Evolutionary conservation across 2,113 vertebrate species (phyloP), one percentile per base, ranked within the genome.

Genomic region (Morone chrysops): DNA sequence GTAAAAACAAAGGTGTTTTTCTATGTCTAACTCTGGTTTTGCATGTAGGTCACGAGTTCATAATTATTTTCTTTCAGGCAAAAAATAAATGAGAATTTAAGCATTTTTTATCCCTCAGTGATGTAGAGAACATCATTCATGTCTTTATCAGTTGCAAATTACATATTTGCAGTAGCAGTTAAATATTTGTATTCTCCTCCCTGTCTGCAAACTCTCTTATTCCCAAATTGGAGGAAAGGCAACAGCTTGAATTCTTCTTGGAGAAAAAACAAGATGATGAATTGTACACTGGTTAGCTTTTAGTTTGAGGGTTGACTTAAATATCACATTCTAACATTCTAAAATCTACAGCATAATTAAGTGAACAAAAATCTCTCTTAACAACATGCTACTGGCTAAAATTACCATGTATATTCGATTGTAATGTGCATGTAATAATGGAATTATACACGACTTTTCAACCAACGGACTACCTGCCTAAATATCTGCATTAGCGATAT

Each of bases 161-260:
- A 71, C 43, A 60, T 51, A 31, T 31, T 31, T 31, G 31, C 31
- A 31, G 31, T 31, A 31, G 31, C 31, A 31, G 31, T 31, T 31
- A 59, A 53, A 67, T 57, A 45, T 78, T 66, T 57, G 41, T 14
- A 77, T 65, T 50, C 25, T 25, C 59, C 50, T 47, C 53, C 17
- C 31, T 4, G 8, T 40, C 18, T n/a, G 17, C 36, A 38, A 70
- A 41, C 13, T 56, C 18, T 53, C 18, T 78, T 61, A 12, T 84
- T 73, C 73, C 13, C 8, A 60, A 14, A 16, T 9, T 22, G 16
- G 31, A 47, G 53, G 14, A 45, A 56, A 36, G 18, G 18, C 53
- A 48, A 25, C 16, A 17, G 50, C 17, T 36, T 16, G 10, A 40
- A 56, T 70, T 75, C n/a, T 45, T 36, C 25, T n/a, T 22, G 6